Percentiles rank a stretch among this genome's conserved stretches.
Evolutionary conservation across 1,140 invertebrate genomes (phyloP).

Genomic region (Micrasema minimum): DNA sequence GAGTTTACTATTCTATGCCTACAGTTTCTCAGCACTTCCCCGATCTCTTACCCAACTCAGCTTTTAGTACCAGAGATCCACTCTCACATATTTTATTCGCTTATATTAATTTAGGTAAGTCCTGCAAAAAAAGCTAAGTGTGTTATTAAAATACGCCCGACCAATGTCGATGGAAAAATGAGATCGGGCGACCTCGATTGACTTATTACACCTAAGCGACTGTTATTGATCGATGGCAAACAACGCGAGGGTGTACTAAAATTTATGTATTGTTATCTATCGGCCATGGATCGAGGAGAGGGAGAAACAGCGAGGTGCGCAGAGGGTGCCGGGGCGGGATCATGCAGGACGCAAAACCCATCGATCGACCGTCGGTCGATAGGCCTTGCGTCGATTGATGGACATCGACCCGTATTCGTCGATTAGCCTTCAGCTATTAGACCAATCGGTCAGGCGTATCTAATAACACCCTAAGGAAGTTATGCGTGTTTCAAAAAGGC

Average conservation of each 20-base stretch:
- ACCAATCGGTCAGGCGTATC: too few species aligned
- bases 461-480: too few species aligned
- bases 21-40: constrained; percentile 58
- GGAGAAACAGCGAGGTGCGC: too few species aligned
- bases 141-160: too few species aligned
- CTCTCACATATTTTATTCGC: constrained; percentile 45
- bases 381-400: background rate
- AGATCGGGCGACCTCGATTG: background rate
- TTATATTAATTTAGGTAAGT: constrained; percentile 34
- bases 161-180: background rate
- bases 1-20: constrained; percentile 59
- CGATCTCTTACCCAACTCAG: constrained; percentile 43
- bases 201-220: background rate
- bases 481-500: background rate
- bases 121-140: too few species aligned
- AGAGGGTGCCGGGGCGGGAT: background rate
- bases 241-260: background rate
- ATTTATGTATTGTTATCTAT: background rate
- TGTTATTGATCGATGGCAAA: background rate
- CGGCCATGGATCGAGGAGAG: background rate
- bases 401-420: background rate
- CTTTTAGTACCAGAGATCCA: background rate
- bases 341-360: background rate
- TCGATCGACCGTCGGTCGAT: too few species aligned
- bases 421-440: background rate